Evolutionary conservation across 2,113 vertebrate genomes (phyloP), one percentile per base, ranked within the genome.

Genomic region (Upupa epops): DNA sequence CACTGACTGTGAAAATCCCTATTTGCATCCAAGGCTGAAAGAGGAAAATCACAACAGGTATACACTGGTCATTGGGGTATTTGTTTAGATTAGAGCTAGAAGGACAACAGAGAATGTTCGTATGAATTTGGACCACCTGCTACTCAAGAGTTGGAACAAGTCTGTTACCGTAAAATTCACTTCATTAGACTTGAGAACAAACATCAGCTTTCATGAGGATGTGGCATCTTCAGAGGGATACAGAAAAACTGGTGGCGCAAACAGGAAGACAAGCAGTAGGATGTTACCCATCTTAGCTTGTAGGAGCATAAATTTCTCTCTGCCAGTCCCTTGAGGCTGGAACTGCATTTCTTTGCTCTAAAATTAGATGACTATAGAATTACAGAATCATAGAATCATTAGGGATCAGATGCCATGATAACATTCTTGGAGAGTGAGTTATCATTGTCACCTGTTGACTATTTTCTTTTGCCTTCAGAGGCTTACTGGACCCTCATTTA

Each of bases 101-200:
- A 8, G 4, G 17, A 17, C 3, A 45, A 15, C 17, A 6, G 20
- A 3, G 2, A 54, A 22, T 1, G 0, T 51, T 66, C 15, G 22
- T 29, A 76, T 31, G 14, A 36, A 54, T 55, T 25, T 16, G 6
- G 56, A 32, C 14, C 19, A 59, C 42, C 46, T 65, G 13, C 40
- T 72, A 32, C 52, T 55, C 12, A 3, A 11, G 32, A 76, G 34
- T 12, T 54, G 11, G 25, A 78, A 52, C 4, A 34, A 59, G 19
- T 14, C 26, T 13, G 7, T 64, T 36, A 49, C 2, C 17, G 5
- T 24, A 42, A n/a, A 52, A 29, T 66, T 48, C 16, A 28, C 15
- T 58, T 74, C 3, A 34, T 21, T 61, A 21, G 13, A 32, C 6
- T 51, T 51, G 5, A 22, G 13, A 54, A 15, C 19, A 71, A 65